These are phyloP conservation scores for Oconnorella tubifera DNA, from an alignment of 2,888 invertebrate species.

Conservation along the genomic window DNA sequence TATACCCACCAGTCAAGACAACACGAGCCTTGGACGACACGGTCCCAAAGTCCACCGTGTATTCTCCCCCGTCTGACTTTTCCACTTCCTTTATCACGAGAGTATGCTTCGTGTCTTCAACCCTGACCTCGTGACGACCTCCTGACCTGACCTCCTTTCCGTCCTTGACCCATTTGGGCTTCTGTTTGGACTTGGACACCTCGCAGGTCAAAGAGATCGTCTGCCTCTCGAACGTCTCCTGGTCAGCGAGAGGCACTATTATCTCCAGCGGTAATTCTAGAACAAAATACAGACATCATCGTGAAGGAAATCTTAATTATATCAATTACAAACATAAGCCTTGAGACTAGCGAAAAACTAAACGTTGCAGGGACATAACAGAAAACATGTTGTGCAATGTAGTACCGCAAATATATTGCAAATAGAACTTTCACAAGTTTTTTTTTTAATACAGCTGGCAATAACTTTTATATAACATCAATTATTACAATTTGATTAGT, in stretches of 20 bases:
- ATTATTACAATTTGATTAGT: too few relatives aligned
- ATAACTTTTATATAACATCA: too few relatives aligned
- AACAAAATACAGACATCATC: too few relatives aligned
- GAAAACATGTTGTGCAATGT: too few relatives aligned
- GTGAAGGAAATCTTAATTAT: too few relatives aligned
- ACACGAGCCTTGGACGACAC: constrained; percentile 18
- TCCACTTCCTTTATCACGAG: constrained; percentile 46
- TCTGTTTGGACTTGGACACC: constrained; percentile 72
- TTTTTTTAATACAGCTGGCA: too few relatives aligned
- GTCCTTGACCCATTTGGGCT: constrained; percentile 85
- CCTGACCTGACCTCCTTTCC: constrained; percentile 57
- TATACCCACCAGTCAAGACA: background rate
- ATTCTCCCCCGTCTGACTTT: constrained; percentile 49
- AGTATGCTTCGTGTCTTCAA: constrained; percentile 37
- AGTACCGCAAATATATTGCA: too few relatives aligned
- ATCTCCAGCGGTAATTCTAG: constrained; percentile 44
- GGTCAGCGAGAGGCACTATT: constrained; percentile 39
- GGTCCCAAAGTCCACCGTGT: constrained; percentile 28
- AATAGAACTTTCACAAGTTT: too few relatives aligned
- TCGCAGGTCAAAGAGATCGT: constrained; percentile 62
- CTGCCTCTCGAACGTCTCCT: constrained; percentile 35
- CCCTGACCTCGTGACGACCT: constrained; percentile 31
- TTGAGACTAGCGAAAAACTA: too few relatives aligned
- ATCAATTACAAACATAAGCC: too few relatives aligned
- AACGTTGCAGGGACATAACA: too few relatives aligned